Conservation (phyloP, 2,113 vertebrate genomes). For the Melanerpes formicivorus region DNA sequence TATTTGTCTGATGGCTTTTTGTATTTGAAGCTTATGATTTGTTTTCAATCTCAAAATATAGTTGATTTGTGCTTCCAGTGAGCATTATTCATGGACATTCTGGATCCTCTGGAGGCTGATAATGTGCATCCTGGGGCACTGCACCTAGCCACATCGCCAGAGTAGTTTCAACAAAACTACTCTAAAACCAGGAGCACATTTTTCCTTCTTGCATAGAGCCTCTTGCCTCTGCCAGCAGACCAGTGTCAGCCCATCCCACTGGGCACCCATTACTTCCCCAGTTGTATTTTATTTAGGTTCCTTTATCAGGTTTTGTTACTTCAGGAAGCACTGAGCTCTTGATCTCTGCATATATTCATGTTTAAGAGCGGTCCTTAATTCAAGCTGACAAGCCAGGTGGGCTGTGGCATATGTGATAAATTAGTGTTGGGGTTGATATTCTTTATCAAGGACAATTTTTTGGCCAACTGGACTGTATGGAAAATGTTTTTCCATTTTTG, state of each 20-base stretch:
- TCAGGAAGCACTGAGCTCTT: not conserved
- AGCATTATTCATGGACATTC: not conserved
- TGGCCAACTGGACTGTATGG: not conserved
- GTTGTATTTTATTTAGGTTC: not conserved
- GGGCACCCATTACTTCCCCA: not conserved
- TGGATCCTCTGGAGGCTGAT: not conserved
- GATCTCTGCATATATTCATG: not conserved
- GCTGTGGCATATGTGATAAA: not conserved
- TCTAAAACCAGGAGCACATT: not conserved
- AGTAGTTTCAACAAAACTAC: not conserved
- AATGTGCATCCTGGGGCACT: not conserved
- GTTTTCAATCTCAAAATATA: not conserved
- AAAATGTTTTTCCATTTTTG: not conserved
- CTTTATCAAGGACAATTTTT: conserved; percentile 23
- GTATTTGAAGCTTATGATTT: not conserved
- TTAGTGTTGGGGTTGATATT: conserved; percentile 37
- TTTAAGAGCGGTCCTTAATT: not conserved
- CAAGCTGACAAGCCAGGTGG: not conserved
- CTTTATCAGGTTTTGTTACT: not conserved
- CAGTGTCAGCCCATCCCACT: not conserved
- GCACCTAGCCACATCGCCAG: not conserved
- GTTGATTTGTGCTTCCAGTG: not conserved
- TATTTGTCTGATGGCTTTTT: not conserved
- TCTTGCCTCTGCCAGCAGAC: not conserved
- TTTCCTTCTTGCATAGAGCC: not conserved